Base-by-base conservation (phyloP, 2,888 invertebrate species). In the Athalia cordata region DNA sequence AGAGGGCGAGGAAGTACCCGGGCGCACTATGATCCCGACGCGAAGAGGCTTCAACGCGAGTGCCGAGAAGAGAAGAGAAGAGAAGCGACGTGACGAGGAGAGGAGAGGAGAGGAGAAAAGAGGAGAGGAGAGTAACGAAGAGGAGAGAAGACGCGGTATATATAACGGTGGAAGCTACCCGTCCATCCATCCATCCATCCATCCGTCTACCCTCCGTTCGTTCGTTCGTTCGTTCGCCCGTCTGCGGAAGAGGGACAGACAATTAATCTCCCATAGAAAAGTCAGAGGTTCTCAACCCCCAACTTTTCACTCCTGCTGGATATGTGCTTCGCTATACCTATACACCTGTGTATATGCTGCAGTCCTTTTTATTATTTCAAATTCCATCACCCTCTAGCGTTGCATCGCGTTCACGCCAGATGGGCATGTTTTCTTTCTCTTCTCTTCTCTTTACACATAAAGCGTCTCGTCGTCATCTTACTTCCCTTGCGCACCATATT, bases 21-120 rank as follows among this genome's bases (percentile, higher is more conserved):
- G 78, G 79, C 80, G 84, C 83, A 81, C 81, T 81, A 85, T 86
- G 85, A 86, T 85, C 85, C 85, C 83, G 79, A 81, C 83, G 80
- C 77, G 78, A 77, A 62, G 68, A 77, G 49, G 77, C 59, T 82
- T 81, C 80, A 80, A 77, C 79, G 80, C 79, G 77, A 78, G 77
- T 11, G 52, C 29, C 50, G 68, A 52, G 9, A 9, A 15, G 50
- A 62, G 52, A 29, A 49, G 13, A 49, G 49, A 49, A 43, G 29
- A 49, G 66, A 11, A 66, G 66, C 47, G 47, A 13, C 15, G 66
- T 13, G 66, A 45, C 11, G 65, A n/a, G 65, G 65, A 65, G n/a
- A 47, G 50, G 52, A 52, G 29, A n/a, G 52, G 52, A 13, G 52
- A 67, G 67, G 15, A 45, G 29, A 29, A n/a, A 9, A 15, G 50